Evolutionary conservation across 2,888 invertebrate species (phyloP).

Genomic region (Dichetophora obliterata): DNA sequence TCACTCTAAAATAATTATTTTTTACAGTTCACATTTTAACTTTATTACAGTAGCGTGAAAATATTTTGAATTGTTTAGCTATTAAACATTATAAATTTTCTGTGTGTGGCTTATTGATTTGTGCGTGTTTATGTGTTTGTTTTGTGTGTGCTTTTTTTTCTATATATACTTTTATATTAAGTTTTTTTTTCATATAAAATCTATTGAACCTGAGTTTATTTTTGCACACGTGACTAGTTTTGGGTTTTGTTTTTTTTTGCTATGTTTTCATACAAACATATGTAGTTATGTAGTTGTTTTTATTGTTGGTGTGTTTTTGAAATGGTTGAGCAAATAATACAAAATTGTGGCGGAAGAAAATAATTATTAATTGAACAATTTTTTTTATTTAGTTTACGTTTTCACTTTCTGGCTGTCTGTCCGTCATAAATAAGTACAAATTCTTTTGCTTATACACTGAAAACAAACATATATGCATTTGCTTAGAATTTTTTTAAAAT

Average conservation of each 20-base stretch:
- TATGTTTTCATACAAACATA: constrained; percentile 25
- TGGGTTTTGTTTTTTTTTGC: constrained; percentile 36
- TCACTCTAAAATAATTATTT: constrained; percentile 37
- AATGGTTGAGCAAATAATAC: neutral
- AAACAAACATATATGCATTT: constrained; percentile 32
- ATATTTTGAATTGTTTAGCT: constrained; percentile 8
- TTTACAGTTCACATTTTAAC: neutral
- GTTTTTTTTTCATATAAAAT: constrained; percentile 39
- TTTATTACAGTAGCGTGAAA: constrained; percentile 20
- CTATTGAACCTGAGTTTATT: constrained; percentile 51
- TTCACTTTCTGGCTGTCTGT: neutral
- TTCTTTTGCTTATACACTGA: constrained; percentile 33
- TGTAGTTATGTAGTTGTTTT: neutral
- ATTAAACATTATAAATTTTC: constrained; percentile 15
- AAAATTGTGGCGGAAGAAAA: neutral
- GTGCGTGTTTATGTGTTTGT: neutral
- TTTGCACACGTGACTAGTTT: constrained; percentile 48
- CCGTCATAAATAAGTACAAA: constrained; percentile 38
- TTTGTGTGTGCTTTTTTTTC: constrained; percentile 8
- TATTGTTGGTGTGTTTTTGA: constrained; percentile 17
- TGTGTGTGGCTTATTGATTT: neutral
- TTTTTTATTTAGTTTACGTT: constrained; percentile 36
- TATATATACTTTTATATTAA: constrained; percentile 6
- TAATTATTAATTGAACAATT: constrained; percentile 23
- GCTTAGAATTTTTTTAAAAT: constrained; percentile 33